These are phyloP conservation scores for Myiotriccus ornatus DNA, from an alignment of 2,797 vertebrate species.

Conservation along the genomic window DNA sequence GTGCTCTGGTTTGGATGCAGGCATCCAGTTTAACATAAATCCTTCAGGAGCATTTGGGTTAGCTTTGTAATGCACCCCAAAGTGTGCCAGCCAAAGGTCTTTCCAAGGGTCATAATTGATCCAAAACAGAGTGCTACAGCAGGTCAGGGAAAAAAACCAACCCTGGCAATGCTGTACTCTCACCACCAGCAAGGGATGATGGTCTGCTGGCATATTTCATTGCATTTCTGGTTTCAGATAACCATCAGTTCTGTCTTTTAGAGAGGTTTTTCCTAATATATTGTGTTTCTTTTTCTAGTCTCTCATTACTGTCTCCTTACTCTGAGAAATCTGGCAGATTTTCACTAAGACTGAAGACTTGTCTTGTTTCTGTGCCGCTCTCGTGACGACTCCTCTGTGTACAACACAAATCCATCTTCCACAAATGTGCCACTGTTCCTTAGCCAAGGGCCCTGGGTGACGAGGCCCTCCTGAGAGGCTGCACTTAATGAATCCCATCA, in stretches of 20 bases:
- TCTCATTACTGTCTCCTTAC: not conserved
- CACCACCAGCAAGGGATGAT: accelerated
- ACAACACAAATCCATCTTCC: not conserved
- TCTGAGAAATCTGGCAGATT: not conserved
- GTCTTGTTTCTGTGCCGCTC: not conserved
- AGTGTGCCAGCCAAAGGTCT: not conserved
- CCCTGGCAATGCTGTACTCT: not conserved
- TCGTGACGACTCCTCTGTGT: not conserved
- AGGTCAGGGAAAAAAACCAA: not conserved
- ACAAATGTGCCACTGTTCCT: not conserved
- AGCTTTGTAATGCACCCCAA: not conserved
- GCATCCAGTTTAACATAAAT: not conserved
- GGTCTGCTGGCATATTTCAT: not conserved
- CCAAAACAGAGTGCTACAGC: not conserved
- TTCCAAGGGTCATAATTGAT: not conserved
- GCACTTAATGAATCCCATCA: not conserved
- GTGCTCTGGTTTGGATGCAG: not conserved
- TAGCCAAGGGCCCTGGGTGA: not conserved
- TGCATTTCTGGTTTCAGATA: not conserved
- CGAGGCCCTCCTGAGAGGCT: not conserved
- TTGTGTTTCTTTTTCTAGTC: not conserved
- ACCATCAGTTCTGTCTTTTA: not conserved
- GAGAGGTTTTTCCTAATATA: not conserved
- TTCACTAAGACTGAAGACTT: not conserved
- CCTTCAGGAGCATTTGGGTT: not conserved